Evolutionary conservation across 2,797 vertebrate species (phyloP).

Genomic region (Leptatherina wallacei): DNA sequence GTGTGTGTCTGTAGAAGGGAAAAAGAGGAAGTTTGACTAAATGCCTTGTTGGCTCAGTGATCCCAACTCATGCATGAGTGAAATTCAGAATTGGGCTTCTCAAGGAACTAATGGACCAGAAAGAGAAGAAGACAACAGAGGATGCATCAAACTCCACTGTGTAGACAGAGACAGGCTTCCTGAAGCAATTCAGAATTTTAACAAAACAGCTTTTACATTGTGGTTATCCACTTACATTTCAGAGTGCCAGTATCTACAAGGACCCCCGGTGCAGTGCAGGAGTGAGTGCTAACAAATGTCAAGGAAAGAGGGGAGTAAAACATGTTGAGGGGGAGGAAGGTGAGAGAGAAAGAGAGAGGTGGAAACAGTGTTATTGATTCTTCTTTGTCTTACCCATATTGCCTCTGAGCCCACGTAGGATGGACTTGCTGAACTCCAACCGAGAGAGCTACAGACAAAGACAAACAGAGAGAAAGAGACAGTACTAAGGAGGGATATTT

Average conservation of each 20-base stretch:
- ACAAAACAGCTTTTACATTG: conserved; percentile 14
- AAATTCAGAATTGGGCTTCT: conserved; percentile 56
- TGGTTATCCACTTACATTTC: background rate
- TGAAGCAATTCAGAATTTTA: background rate
- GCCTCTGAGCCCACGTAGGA: conserved; percentile 92
- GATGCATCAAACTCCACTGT: conserved; percentile 27
- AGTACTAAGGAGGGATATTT: conserved; percentile 30
- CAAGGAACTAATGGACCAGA: conserved; percentile 61
- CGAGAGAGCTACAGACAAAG: conserved; percentile 70
- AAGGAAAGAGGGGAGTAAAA: conserved; percentile 50
- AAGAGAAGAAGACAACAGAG: conserved; percentile 34
- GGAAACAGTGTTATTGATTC: conserved; percentile 56
- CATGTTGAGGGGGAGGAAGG: conserved; percentile 42
- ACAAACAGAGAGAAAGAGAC: conserved; percentile 42
- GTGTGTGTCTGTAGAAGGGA: background rate
- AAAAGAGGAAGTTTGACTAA: conserved; percentile 48
- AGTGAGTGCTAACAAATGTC: conserved; percentile 45
- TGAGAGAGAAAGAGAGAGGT: conserved; percentile 43
- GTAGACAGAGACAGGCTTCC: conserved; percentile 16
- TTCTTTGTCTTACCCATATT: conserved; percentile 91
- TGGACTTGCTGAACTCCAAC: conserved; percentile 93
- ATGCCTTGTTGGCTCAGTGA: conserved; percentile 54
- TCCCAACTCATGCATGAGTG: conserved; percentile 59
- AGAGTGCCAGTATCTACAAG: conserved; percentile 17
- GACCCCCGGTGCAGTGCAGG: conserved; percentile 23